Conservation (phyloP, 2,113 vertebrate genomes). For the Microtus montanus region DNA sequence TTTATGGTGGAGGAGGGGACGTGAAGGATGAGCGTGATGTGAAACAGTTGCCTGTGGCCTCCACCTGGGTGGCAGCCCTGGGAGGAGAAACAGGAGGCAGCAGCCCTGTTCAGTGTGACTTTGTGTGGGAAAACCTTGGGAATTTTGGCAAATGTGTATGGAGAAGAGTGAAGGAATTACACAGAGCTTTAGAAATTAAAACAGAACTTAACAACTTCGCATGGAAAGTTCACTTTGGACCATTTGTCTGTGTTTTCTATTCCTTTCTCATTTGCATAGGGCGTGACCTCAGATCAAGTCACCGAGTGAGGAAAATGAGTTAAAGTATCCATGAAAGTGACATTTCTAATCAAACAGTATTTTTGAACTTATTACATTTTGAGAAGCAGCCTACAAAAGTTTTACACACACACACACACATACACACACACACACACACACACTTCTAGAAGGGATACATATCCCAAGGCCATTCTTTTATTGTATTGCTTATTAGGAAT, state of each 20-base stretch:
- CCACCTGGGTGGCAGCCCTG: neutral
- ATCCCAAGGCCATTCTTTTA: neutral
- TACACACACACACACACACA: neutral
- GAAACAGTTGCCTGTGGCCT: neutral
- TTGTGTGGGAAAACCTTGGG: neutral
- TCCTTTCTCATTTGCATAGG: neutral
- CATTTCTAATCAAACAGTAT: neutral
- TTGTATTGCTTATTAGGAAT: neutral
- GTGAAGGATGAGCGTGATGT: neutral
- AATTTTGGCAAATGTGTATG: neutral
- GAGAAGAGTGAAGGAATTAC: neutral
- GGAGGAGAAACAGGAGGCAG: neutral
- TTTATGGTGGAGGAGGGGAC: neutral
- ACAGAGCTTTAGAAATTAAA: neutral
- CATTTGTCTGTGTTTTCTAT: neutral
- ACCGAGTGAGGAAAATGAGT: neutral
- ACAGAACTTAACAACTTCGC: neutral
- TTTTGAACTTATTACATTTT: neutral
- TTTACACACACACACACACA: neutral
- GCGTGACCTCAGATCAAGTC: neutral
- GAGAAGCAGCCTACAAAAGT: neutral
- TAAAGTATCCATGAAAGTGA: neutral
- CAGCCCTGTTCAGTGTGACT: neutral
- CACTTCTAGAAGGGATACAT: neutral
- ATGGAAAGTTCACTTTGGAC: slow-evolving; percentile 25